Evolutionary conservation across 2,797 vertebrate genomes (phyloP).

Genomic region (Staurois parvus): DNA sequence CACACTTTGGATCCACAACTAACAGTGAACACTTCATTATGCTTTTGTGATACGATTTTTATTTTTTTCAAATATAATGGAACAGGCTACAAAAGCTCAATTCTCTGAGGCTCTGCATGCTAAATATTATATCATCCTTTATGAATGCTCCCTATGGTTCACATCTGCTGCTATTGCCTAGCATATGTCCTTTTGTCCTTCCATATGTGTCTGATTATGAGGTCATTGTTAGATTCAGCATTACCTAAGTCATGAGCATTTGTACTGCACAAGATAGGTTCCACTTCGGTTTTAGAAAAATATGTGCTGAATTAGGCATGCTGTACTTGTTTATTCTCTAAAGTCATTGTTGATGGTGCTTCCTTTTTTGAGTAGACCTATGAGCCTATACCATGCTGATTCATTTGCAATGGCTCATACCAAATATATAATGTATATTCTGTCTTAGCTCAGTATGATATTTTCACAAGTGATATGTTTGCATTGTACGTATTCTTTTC

Average conservation of each 20-base stretch:
- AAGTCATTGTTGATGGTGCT: no score
- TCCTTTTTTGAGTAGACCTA: no score
- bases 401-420: no score
- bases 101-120: conserved; percentile 13
- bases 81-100: conserved; percentile 2
- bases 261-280: background rate
- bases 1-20: background rate
- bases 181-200: conserved; percentile 22
- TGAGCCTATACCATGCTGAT: no score
- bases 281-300: no score
- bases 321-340: no score
- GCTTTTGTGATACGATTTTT: background rate
- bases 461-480: no score
- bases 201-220: conserved; percentile 34
- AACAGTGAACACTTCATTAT: background rate
- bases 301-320: no score
- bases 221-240: conserved; percentile 20
- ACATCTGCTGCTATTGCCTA: conserved; percentile 24
- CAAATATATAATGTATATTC: no score
- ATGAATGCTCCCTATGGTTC: conserved; percentile 14
- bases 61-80: background rate
- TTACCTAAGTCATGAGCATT: background rate
- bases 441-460: no score
- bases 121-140: conserved; percentile 30
- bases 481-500: no score